Conservation (phyloP, 1,140 invertebrate species). For the Temnothorax curvispinosus region DNA sequence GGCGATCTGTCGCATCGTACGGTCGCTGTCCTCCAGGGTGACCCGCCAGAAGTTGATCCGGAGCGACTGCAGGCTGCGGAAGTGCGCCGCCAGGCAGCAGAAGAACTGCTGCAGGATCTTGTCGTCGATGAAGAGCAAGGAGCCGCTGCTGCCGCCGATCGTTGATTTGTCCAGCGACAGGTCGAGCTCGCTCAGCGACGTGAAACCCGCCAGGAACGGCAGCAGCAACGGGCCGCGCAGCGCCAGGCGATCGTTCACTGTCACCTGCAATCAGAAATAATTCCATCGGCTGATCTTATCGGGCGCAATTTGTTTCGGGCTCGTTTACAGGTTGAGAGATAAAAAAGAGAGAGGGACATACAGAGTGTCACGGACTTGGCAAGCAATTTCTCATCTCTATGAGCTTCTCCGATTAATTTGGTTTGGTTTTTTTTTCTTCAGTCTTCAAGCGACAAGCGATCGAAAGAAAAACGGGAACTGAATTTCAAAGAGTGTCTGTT, state of each 20-base stretch:
- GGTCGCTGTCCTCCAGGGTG: constrained; percentile 83
- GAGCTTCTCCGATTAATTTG: neutral
- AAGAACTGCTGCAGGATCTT: constrained; percentile 84
- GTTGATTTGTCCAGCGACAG: constrained; percentile 83
- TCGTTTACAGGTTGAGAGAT: neutral
- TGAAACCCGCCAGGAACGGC: constrained; percentile 85
- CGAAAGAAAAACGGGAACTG: neutral
- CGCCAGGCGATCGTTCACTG: constrained; percentile 84
- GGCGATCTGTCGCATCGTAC: constrained; percentile 82
- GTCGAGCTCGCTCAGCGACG: constrained; percentile 85
- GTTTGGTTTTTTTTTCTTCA: neutral
- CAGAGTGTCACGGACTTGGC: neutral
- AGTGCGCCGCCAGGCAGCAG: constrained; percentile 80
- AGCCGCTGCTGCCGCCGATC: constrained; percentile 80
- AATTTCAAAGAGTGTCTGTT: neutral
- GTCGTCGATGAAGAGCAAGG: constrained; percentile 84
- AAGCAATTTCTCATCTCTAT: neutral
- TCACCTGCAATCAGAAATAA: constrained; percentile 79
- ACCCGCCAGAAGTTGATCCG: constrained; percentile 84
- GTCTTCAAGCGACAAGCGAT: neutral
- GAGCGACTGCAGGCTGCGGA: constrained; percentile 82
- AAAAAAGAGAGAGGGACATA: neutral
- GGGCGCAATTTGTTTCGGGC: constrained; percentile 3
- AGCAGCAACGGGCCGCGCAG: constrained; percentile 85
- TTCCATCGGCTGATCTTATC: constrained; percentile 12